These are phyloP conservation scores for Aurelia coerulea DNA, from an alignment of 30 jellyfish, hydroid and myxozoan genomes.

Conservation along the genomic window DNA sequence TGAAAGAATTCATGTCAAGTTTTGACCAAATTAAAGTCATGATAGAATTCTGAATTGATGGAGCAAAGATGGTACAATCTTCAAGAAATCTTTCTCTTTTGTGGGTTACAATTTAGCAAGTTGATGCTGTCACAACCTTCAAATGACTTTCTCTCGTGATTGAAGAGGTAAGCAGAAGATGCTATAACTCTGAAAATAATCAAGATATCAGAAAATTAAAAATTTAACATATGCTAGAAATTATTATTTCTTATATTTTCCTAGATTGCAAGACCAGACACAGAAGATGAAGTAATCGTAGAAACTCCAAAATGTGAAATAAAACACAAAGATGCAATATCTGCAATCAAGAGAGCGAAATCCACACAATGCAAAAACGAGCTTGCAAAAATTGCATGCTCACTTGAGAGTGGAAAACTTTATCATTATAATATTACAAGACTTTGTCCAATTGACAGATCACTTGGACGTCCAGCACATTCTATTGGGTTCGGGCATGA, in stretches of 20 bases:
- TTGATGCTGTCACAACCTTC: no score
- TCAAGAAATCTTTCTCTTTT: no score
- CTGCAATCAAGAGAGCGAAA: slow-evolving; percentile 90
- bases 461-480: slow-evolving; percentile 96
- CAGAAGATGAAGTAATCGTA: slow-evolving; percentile 32
- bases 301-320: slow-evolving; percentile 48
- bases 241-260: background rate
- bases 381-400: slow-evolving; percentile 73
- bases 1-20: no score
- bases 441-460: slow-evolving; percentile 84
- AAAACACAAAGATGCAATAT: slow-evolving; percentile 95
- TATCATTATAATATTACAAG: slow-evolving; percentile 82
- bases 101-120: no score
- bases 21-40: no score
- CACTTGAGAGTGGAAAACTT: slow-evolving; percentile 62
- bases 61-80: no score
- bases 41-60: no score
- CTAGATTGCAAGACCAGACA: slow-evolving; percentile 42
- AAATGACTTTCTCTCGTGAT: no score
- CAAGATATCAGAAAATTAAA: no score
- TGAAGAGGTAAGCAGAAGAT: no score
- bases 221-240: no score
- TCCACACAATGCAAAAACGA: slow-evolving; percentile 78
- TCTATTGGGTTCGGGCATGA: slow-evolving; percentile 76
- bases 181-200: no score